phyloP scores from a whole-genome alignment of 2,888 invertebrate species.

The Lumbricus terrestris region DNA sequence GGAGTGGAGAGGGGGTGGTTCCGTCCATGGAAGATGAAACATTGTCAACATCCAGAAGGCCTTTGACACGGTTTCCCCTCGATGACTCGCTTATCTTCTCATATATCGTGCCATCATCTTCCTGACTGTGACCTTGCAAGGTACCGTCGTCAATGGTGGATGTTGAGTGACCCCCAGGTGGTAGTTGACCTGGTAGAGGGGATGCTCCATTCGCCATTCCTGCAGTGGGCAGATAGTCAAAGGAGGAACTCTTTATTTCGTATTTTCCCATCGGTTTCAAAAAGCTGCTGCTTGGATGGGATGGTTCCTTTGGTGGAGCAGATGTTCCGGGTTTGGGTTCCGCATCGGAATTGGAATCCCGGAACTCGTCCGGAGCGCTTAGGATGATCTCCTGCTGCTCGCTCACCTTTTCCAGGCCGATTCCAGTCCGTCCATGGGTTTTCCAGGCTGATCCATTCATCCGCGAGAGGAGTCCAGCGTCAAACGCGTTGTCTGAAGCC shows the following conservation, averaged over 20 bases:
- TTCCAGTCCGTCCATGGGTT: background rate
- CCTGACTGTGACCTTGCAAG: background rate
- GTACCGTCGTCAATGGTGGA: background rate
- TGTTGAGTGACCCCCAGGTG: background rate
- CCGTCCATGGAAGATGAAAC: background rate
- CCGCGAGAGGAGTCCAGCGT: background rate
- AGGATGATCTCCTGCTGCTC: conserved; percentile 9
- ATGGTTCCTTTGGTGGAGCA: background rate
- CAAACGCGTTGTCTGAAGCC: background rate
- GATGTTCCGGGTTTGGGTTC: background rate
- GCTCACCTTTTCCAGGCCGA: background rate
- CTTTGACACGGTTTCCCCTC: background rate
- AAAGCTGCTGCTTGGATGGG: background rate
- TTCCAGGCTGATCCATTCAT: background rate
- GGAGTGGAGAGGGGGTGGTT: background rate
- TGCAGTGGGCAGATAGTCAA: background rate
- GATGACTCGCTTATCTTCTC: background rate
- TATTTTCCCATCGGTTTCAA: background rate
- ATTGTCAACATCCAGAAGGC: background rate
- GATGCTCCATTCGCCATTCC: background rate
- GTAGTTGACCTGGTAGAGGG: background rate
- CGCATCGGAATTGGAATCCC: background rate
- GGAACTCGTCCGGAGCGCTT: conserved; percentile 13
- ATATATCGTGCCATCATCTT: background rate
- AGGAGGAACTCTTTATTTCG: background rate